Conservation (phyloP, 2,888 invertebrate genomes). For the Rhyacophila evoluta region DNA sequence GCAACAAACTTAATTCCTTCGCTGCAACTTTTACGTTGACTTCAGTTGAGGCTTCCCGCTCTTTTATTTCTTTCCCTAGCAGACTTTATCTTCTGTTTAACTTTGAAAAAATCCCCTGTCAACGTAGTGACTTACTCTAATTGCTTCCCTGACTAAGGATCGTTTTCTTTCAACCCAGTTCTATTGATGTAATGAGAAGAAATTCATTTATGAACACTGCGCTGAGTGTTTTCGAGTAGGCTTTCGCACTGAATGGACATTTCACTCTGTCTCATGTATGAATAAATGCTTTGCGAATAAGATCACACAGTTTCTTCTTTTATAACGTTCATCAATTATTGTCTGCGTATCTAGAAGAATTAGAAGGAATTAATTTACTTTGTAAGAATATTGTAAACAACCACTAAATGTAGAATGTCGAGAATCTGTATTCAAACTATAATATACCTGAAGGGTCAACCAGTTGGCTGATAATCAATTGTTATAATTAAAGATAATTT, state of each 20-base stretch:
- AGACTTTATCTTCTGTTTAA: slow-evolving; percentile 36
- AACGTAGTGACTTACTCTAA: slow-evolving; percentile 43
- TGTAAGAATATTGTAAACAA: too few relatives aligned
- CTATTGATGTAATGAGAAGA: slow-evolving; percentile 5
- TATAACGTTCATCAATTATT: too few relatives aligned
- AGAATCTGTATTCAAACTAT: too few relatives aligned
- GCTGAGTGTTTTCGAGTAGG: slow-evolving; percentile 20
- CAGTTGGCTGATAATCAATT: too few relatives aligned
- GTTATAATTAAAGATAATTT: too few relatives aligned
- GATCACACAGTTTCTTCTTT: too few relatives aligned
- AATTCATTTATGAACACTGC: neutral
- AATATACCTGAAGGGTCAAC: too few relatives aligned
- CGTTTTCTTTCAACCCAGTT: slow-evolving; percentile 31
- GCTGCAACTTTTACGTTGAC: neutral
- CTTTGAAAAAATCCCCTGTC: slow-evolving; percentile 43
- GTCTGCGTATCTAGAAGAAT: too few relatives aligned
- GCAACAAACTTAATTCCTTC: neutral
- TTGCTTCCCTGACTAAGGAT: slow-evolving; percentile 33
- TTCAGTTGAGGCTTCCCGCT: neutral
- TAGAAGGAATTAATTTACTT: too few relatives aligned
- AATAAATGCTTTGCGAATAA: neutral
- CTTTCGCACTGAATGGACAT: slow-evolving; percentile 29
- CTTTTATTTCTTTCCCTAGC: neutral
- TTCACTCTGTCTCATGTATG: slow-evolving; percentile 16
- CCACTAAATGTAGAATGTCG: too few relatives aligned